Percentiles rank a stretch among this genome's conserved stretches.
phyloP scores from a whole-genome alignment of 2,113 vertebrate species.

The Pelecanoides urinatrix region DNA sequence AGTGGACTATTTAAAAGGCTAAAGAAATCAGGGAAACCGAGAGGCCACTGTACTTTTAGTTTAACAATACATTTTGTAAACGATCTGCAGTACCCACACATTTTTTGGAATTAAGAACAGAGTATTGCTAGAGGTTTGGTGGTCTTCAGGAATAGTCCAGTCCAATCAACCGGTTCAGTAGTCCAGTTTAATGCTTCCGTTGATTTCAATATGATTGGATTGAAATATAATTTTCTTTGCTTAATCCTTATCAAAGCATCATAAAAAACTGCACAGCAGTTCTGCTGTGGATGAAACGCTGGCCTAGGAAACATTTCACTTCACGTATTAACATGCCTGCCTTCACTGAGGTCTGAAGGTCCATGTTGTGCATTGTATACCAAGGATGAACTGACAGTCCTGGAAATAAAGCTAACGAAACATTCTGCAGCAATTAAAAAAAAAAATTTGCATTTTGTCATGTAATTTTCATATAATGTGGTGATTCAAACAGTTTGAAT shows the following conservation, averaged over 20 bases:
- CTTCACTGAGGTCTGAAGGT: not conserved
- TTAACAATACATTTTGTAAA: not conserved
- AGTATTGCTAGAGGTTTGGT: not conserved
- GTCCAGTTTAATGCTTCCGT: not conserved
- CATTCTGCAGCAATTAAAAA: not conserved
- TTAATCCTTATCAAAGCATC: not conserved
- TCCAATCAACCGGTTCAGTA: not conserved
- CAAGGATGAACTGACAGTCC: not conserved
- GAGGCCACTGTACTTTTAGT: not conserved
- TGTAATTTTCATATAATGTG: not conserved
- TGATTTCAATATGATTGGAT: not conserved
- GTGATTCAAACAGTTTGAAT: not conserved
- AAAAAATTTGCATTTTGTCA: not conserved
- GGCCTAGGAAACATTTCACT: not conserved
- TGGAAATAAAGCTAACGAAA: not conserved
- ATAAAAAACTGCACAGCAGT: not conserved
- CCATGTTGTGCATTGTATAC: rapidly evolving
- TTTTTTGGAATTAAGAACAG: not conserved
- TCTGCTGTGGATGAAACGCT: not conserved
- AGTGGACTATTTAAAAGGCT: not conserved
- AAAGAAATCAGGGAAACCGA: not conserved
- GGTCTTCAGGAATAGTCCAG: not conserved
- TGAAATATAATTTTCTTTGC: not conserved
- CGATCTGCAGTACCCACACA: not conserved
- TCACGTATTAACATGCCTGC: not conserved